Base-by-base conservation (phyloP, 2,888 invertebrate genomes). In the Galeopsomyia nigrocyanea region DNA sequence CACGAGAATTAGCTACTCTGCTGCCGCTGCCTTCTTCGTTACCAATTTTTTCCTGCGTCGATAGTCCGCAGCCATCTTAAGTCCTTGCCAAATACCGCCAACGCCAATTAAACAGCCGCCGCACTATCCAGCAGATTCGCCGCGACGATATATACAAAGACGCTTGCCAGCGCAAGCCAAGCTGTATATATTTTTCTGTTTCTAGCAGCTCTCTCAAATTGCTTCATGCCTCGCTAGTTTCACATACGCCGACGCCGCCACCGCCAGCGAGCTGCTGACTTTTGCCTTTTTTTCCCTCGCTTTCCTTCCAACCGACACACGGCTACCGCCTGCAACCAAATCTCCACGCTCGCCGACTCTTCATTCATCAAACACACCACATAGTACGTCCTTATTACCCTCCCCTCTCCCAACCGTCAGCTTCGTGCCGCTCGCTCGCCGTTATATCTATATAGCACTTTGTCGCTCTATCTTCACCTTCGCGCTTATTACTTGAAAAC, bases 141-240 rank as follows among this genome's bases (percentile, higher is more conserved):
- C 39, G 39, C 13, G 39, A 39, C 39, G 13, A 39, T 39, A 39
- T 39, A 10, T 13, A 39, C 7, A 39, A 39, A 10, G 13, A 39
- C 13, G 7, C 39, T 10, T 10, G 39, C 7, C 5, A 39, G 39
- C 7, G 39, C n/a, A n/a, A 39, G 39, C 39, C 39, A 65, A 75
- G 75, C n/a, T n/a, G 71, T 71, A 64, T 74, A 74, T 71, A 74
- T 71, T 71, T 74, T 67, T 70, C 67, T 70, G 66, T 74, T 67
- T 70, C 67, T 70, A 64, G 66, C 66, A 10, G 39, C 39, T 39
- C 39, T 39, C 75, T 75, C 61, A 73, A 75, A 73, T 75, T 73
- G 75, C 75, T 75, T 75, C 75, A 75, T 75, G 75, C 72, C 75
- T 75, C 73, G 75, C 73, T 75, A 75, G 75, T 73, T 73, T 66